Percentiles rank a stretch among this genome's conserved stretches.
Conservation (phyloP, 2,888 invertebrate genomes). For the Trachelus stipa region DNA sequence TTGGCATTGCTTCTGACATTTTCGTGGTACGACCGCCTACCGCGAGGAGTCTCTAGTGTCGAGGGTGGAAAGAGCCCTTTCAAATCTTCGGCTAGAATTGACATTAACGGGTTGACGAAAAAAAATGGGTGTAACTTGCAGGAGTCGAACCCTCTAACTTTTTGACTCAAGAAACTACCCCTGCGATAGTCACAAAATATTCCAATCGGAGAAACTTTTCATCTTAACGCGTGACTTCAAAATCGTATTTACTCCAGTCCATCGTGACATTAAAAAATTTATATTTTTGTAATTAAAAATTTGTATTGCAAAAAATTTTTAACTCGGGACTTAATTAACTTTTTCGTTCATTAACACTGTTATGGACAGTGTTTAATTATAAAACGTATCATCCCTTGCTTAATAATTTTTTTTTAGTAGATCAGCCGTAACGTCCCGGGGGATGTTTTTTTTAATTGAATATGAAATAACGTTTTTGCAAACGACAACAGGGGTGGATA, state of each 20-base stretch:
- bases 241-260: fast-evolving
- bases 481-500: background rate
- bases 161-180: background rate
- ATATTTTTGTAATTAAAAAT: background rate
- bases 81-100: background rate
- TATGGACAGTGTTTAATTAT: background rate
- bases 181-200: background rate
- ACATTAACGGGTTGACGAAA: background rate
- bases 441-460: background rate
- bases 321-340: background rate
- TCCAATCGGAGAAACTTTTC: background rate
- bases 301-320: background rate
- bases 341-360: background rate
- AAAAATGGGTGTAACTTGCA: background rate
- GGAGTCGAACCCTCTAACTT: background rate
- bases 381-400: background rate
- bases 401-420: background rate
- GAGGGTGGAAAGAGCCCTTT: background rate
- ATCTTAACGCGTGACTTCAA: no score
- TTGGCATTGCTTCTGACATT: background rate
- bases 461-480: background rate
- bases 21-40: background rate
- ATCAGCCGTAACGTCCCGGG: background rate
- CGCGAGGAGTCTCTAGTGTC: background rate
- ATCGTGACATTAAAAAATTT: background rate